Conservation (phyloP, 2,888 invertebrate species). For the Drosophila anomelani region DNA sequence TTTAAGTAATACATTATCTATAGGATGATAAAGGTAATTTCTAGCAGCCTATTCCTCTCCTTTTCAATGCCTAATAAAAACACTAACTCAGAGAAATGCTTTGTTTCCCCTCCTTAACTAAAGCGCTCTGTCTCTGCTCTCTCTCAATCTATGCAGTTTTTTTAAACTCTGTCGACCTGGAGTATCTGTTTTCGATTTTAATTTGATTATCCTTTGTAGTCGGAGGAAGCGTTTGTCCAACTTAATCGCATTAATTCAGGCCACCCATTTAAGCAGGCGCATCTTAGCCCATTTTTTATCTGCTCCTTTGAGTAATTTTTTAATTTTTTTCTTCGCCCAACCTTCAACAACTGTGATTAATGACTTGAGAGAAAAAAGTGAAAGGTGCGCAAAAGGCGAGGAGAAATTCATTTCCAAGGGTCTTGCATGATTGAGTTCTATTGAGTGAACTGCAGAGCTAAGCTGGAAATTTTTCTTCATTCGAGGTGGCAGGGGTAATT, state of each 20-base stretch:
- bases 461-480: conserved; percentile 29
- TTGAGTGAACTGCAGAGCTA: conserved; percentile 46
- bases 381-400: conserved; percentile 61
- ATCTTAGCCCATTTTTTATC: conserved; percentile 43
- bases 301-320: conserved; percentile 32
- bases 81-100: not conserved
- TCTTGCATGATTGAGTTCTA: conserved; percentile 60
- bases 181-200: conserved; percentile 51
- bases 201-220: conserved; percentile 62
- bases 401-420: conserved; percentile 23
- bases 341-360: conserved; percentile 63
- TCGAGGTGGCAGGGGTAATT: conserved; percentile 37
- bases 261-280: conserved; percentile 57
- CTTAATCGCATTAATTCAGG: conserved; percentile 63
- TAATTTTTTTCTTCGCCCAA: conserved; percentile 9
- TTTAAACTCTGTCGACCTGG: not conserved
- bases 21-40: too few relatives aligned
- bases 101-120: not conserved
- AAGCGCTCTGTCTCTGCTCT: not conserved
- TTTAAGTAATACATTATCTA: not conserved
- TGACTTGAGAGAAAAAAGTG: conserved; percentile 66
- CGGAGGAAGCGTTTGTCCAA: conserved; percentile 55
- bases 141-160: not conserved
- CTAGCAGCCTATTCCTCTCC: not conserved
- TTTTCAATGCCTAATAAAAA: conserved; percentile 30